These are phyloP conservation scores for Bombyx huttoni DNA, from an alignment of 2,888 invertebrate genomes.

Conservation along the genomic window DNA sequence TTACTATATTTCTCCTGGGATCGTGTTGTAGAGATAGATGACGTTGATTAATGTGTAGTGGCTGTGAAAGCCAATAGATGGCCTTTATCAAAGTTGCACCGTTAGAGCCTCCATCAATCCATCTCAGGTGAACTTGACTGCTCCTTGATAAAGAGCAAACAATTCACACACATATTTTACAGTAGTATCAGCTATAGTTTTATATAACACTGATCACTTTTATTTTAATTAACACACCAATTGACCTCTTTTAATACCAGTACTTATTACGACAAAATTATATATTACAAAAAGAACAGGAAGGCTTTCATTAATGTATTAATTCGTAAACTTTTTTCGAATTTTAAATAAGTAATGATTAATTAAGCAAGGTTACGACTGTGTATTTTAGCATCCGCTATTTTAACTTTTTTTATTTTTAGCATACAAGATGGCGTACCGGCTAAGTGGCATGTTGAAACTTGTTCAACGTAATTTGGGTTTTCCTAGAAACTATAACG, in stretches of 20 bases:
- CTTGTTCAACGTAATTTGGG: constrained; percentile 17
- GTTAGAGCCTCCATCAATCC: constrained; percentile 7
- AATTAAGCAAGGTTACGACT: no score
- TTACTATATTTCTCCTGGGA: neutral
- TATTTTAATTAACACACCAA: no score
- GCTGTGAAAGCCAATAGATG: constrained; percentile 19
- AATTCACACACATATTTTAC: neutral
- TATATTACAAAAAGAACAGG: no score
- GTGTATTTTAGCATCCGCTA: constrained; percentile 13
- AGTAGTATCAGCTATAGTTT: neutral
- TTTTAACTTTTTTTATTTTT: constrained; percentile 26
- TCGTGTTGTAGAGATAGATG: constrained; percentile 1
- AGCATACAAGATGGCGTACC: constrained; percentile 37
- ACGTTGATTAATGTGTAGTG: constrained; percentile 29
- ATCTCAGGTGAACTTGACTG: neutral
- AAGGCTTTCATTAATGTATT: no score
- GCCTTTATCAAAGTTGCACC: constrained; percentile 24
- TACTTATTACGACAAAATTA: no score
- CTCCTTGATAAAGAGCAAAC: neutral
- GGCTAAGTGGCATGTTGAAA: constrained; percentile 27
- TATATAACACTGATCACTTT: no score
- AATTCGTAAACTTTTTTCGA: no score
- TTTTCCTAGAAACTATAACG: constrained; percentile 22
- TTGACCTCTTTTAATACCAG: no score
- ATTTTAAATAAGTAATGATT: no score